Evolutionary conservation across 2,797 vertebrate species (phyloP).

Genomic region (Chaenodraco wilsoni): DNA sequence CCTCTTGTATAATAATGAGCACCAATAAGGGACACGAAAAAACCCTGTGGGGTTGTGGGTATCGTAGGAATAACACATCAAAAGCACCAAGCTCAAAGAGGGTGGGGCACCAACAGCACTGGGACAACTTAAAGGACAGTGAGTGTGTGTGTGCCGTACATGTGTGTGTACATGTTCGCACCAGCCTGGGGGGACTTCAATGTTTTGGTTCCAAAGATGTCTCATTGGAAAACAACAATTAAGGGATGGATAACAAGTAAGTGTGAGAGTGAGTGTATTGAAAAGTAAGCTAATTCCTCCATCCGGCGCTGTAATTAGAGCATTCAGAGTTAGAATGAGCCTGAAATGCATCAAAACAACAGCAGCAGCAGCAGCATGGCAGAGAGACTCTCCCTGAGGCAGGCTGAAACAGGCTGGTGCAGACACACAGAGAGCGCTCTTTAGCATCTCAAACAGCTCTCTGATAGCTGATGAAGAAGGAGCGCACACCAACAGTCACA

Average conservation of each 20-base stretch:
- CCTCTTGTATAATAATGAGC: conserved; percentile 65
- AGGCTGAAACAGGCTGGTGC: conserved; percentile 46
- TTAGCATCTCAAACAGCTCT: conserved; percentile 65
- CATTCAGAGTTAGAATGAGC: conserved; percentile 48
- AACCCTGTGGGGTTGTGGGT: conserved; percentile 60
- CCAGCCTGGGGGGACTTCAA: conserved; percentile 52
- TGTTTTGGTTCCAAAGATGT: conserved; percentile 66
- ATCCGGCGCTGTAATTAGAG: conserved; percentile 47
- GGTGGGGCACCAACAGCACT: conserved; percentile 52
- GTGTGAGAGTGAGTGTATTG: conserved; percentile 32
- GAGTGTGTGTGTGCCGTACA: conserved; percentile 15
- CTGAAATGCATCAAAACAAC: conserved; percentile 29
- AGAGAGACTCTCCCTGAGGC: conserved; percentile 58
- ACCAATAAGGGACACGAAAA: conserved; percentile 56
- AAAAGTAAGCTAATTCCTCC: conserved; percentile 55
- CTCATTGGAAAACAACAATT: conserved; percentile 74
- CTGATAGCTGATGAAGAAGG: conserved; percentile 40
- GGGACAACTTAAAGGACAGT: conserved; percentile 62
- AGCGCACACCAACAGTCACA: conserved; percentile 13
- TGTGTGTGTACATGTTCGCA: conserved; percentile 31
- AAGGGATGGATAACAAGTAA: conserved; percentile 58
- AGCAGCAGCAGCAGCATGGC: conserved; percentile 57
- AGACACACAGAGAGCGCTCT: conserved; percentile 50
- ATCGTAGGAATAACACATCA: conserved; percentile 67
- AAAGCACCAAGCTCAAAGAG: conserved; percentile 55